Evolutionary conservation across 1,140 invertebrate species (phyloP), one percentile per base, ranked within the genome.

Genomic region (Amphibalanus amphitrite): DNA sequence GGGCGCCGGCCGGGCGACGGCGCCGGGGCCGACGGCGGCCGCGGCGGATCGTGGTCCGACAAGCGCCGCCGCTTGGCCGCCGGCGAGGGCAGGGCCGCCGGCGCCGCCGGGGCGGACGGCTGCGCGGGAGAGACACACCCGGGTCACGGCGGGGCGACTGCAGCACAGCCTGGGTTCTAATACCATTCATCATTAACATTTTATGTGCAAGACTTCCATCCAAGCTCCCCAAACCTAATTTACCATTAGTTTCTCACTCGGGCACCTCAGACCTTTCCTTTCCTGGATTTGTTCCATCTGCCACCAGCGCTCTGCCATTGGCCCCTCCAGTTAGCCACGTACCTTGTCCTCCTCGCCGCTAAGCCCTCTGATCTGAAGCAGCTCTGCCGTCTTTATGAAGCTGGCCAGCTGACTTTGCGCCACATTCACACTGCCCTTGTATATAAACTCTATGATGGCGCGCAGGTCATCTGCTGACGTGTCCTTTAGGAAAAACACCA

Each of bases 391-490:
- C 65, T 76, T 71, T 17, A 79, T 75, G 69, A 79, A 78, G 33
- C 73, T 75, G 29, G 75, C 74, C n/a, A 79, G 70, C 38, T 79
- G 77, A n/a, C 76, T 71, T 69, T 79, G 75, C 65, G 74, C 75
- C 15, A 79, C 75, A 71, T 79, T 79, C 25, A 78, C 77, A 72
- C 74, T 70, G 69, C 86, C 85, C 74, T 83, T 82, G 76, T 87
- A 87, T 74, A 83, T 84, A 74, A 85, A 87, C 75, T 83, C 82
- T 69, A 85, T 80, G 13, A 85, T 77, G 1, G 82, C 82, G 76
- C 83, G 81, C 28, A 85, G 79, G 78, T 91, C 89, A 76, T 84
- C 86, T 79, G 88, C 90, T 75, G 87, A 87, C 28, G 91, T 86
- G 78, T 91, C 89, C 77, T 87, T 86, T 10, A 90, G 86, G 83